Percentiles rank a stretch among this genome's conserved stretches.
These are phyloP conservation scores for Agelastica alni DNA, from an alignment of 2,888 invertebrate genomes.

Conservation along the genomic window DNA sequence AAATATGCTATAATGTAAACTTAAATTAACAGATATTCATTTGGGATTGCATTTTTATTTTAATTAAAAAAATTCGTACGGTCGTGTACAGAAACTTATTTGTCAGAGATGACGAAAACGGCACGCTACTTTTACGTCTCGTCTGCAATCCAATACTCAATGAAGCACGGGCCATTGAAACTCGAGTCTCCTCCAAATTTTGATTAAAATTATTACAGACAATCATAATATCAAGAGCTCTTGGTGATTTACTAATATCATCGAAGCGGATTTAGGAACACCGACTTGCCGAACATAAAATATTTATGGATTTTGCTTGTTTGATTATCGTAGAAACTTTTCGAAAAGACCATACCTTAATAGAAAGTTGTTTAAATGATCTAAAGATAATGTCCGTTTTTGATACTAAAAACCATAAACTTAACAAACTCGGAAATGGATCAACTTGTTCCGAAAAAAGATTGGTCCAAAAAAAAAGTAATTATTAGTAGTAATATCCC, in stretches of 20 bases:
- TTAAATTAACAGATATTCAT: too few species aligned
- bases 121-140: background rate
- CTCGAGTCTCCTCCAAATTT: conserved; percentile 41
- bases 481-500: too few species aligned
- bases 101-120: background rate
- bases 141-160: conserved; percentile 25
- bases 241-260: conserved; percentile 38
- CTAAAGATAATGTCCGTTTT: too few species aligned
- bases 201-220: conserved; percentile 46
- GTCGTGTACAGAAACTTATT: too few species aligned
- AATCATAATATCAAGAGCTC: conserved; percentile 45
- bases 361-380: too few species aligned
- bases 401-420: too few species aligned
- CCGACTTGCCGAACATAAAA: conserved; percentile 36
- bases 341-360: too few species aligned
- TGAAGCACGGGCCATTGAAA: conserved; percentile 38
- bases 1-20: too few species aligned
- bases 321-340: conserved; percentile 17
- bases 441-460: too few species aligned
- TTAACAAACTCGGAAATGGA: too few species aligned
- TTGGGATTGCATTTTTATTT: too few species aligned
- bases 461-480: too few species aligned
- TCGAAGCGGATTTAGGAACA: conserved; percentile 29
- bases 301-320: conserved; percentile 41
- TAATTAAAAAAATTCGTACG: background rate